Evolutionary conservation across 2,888 invertebrate species (phyloP), one percentile per base, ranked within the genome.

Genomic region (Brachypterus glaber): DNA sequence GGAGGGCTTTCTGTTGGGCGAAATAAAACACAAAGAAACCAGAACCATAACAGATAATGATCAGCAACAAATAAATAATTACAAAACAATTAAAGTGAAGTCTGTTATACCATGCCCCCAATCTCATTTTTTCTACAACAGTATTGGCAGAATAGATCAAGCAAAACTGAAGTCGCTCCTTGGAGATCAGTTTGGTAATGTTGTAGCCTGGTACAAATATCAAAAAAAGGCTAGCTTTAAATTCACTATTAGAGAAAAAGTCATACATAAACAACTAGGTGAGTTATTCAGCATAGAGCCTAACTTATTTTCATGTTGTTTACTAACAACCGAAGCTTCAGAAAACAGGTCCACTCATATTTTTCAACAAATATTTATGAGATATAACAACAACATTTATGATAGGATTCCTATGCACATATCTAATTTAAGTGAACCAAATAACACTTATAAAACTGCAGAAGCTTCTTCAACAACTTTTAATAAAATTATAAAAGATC

Each of bases 201-300:
- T 80, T 14, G 72, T 81, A 7, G 81, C 78, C 15, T 81, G 81
- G 80, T 81, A 77, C 55, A 75, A 73, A 57, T 79, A 74, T 52
- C 70, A 76, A 45, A 68, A 69, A 46, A 69, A 72, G 35, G 66
- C 67, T 32, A 66, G 63, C 29, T 65, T 76, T 16, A 69, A 68
- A 48, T 71, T 74, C n/a, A 75, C 77, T 2, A 66, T 79, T 43
- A 63, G 77, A 41, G 79, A 81, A 47, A 76, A 72, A 61, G 58
- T 76, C 44, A 66, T 81, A 45, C 75, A 80, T 35, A 76, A 72
- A 59, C 73, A 76, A 31, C 63, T 82, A 27, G 69, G 72, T 40
- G 69, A 72, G 29, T 68, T 72, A 45, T 77, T 80, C 57, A 64
- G 67, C 49, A 66, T 69, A 32, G 66, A 69, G 44, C 67, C 66